Percentiles rank a stretch among this genome's conserved stretches.
These are phyloP conservation scores for Calvadosia cruxmelitensis DNA, from an alignment of 30 jellyfish, hydroid and myxozoan genomes.

Conservation along the genomic window DNA sequence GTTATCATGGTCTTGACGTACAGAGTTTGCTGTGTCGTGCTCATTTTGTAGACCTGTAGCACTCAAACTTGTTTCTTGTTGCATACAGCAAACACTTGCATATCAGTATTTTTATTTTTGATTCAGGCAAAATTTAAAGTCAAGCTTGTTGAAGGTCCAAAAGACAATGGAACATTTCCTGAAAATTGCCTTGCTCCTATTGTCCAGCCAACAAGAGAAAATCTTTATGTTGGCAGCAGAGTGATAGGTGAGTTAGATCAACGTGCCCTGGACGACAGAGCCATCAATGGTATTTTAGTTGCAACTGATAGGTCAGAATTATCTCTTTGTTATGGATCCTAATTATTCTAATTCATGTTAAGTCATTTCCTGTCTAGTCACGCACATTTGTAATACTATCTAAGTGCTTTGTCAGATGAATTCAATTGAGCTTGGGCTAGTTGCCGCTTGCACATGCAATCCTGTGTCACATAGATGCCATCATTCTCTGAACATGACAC, in stretches of 20 bases:
- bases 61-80: no score
- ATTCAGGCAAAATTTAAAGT: conserved; percentile 41
- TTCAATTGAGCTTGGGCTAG: no score
- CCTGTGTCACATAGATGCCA: no score
- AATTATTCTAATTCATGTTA: background rate
- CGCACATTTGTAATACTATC: no score
- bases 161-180: conserved; percentile 38
- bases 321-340: background rate
- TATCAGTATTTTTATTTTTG: background rate
- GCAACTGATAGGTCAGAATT: background rate
- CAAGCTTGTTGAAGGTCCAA: conserved; percentile 38
- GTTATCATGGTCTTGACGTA: no score
- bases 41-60: no score
- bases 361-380: no score
- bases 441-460: no score
- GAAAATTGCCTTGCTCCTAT: conserved; percentile 45
- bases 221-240: conserved; percentile 66
- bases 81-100: no score
- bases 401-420: no score
- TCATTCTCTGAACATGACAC: no score
- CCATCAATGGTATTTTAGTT: background rate
- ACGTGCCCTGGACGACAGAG: background rate
- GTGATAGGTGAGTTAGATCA: conserved; percentile 47
- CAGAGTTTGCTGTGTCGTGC: no score
- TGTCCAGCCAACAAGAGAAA: conserved; percentile 15